Percentiles rank a stretch among this genome's conserved stretches.
These are phyloP conservation scores for Oreochromis mossambicus DNA, from an alignment of 2,797 vertebrate species.

Conservation along the genomic window DNA sequence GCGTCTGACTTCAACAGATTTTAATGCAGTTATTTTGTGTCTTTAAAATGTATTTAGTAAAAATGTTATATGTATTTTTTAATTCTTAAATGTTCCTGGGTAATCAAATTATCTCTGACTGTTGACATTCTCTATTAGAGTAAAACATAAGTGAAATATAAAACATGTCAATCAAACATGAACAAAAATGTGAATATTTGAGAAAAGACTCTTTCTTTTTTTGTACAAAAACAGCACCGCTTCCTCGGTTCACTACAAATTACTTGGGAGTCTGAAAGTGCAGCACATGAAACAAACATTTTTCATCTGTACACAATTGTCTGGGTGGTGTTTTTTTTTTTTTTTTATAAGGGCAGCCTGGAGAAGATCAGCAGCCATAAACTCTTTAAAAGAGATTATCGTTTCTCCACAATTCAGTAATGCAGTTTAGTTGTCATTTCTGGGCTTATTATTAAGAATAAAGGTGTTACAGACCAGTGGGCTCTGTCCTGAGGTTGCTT, in stretches of 20 bases:
- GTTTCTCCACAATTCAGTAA: neutral
- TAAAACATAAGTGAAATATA: neutral
- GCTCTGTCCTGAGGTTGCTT: neutral
- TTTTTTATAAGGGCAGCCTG: neutral
- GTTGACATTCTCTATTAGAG: neutral
- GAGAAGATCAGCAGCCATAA: neutral
- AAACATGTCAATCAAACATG: neutral
- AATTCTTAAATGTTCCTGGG: neutral
- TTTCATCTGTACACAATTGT: neutral
- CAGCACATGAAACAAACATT: neutral
- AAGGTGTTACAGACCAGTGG: neutral
- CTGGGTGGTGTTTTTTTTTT: neutral
- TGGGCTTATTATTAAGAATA: neutral
- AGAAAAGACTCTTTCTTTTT: neutral
- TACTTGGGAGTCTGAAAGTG: neutral
- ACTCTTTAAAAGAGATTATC: neutral
- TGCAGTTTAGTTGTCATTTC: neutral
- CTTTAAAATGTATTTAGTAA: neutral
- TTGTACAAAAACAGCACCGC: neutral
- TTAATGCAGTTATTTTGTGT: conserved; percentile 1
- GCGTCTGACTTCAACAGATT: conserved; percentile 10
- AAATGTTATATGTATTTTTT: neutral
- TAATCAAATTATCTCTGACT: neutral
- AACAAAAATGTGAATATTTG: neutral
- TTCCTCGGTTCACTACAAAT: neutral